These are phyloP conservation scores for Petrocephalus sullivani DNA, from an alignment of 2,797 vertebrate species.

Conservation along the genomic window DNA sequence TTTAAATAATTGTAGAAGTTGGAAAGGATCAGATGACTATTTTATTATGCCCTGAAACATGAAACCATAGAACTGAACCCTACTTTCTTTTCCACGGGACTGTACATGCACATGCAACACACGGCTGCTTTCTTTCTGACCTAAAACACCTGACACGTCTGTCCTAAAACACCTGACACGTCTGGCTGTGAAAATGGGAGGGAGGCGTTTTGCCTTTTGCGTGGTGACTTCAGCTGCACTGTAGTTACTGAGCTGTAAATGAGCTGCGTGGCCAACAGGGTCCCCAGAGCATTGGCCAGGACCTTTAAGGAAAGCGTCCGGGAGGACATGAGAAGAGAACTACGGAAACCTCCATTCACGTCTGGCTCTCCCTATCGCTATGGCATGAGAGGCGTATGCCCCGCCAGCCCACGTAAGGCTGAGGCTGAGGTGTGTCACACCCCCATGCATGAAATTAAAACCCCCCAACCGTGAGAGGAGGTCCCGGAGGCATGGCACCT, in stretches of 20 bases:
- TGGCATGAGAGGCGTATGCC: slow-evolving; percentile 18
- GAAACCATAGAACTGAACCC: too few species aligned
- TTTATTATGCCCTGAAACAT: too few species aligned
- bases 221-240: slow-evolving; percentile 21
- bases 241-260: slow-evolving; percentile 10
- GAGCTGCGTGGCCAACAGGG: not conserved
- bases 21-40: too few species aligned
- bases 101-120: not conserved
- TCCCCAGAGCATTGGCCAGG: not conserved
- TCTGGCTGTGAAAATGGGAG: not conserved
- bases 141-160: slow-evolving; percentile 4
- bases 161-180: slow-evolving; percentile 1
- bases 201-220: not conserved
- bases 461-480: not conserved
- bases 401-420: not conserved
- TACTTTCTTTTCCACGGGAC: too few species aligned
- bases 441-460: slow-evolving; percentile 24
- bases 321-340: slow-evolving; percentile 25
- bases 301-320: not conserved
- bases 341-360: slow-evolving; percentile 21
- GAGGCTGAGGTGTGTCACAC: slow-evolving; percentile 6
- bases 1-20: too few species aligned
- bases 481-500: not conserved
- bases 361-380: not conserved
- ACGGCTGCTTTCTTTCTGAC: not conserved